phyloP scores from a whole-genome alignment of 2,797 vertebrate genomes.

The Perodicticus potto region DNA sequence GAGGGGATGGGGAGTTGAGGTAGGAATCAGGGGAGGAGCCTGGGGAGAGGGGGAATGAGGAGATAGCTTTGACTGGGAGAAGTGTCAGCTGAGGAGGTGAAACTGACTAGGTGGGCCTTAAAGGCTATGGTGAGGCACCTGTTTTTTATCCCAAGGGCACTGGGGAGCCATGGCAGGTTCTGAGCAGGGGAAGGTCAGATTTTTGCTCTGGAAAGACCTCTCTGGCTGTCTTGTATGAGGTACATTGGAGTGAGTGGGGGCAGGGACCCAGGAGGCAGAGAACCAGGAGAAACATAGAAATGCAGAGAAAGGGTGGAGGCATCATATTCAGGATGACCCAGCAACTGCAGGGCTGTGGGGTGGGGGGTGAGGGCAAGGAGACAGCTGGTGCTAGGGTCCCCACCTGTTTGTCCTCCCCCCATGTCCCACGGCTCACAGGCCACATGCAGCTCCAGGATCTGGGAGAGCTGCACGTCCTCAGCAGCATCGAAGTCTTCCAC shows the following conservation, averaged over 20 bases:
- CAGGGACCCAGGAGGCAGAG: background rate
- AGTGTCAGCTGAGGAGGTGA: background rate
- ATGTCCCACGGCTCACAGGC: conserved; percentile 86
- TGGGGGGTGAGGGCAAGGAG: background rate
- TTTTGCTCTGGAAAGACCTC: background rate
- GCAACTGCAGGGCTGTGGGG: background rate
- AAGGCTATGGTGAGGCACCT: background rate
- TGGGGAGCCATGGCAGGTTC: conserved; percentile 13
- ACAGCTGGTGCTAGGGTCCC: background rate
- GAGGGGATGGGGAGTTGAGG: background rate
- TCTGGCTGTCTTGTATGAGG: background rate
- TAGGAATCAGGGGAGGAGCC: background rate
- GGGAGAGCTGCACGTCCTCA: conserved; percentile 77
- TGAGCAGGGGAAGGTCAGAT: background rate
- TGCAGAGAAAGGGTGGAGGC: background rate
- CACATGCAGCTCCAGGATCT: conserved; percentile 84
- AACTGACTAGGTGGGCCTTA: background rate
- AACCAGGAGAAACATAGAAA: background rate
- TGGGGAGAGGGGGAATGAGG: no score
- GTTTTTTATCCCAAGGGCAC: background rate
- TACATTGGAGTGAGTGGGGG: background rate
- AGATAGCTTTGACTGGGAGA: background rate
- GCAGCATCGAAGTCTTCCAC: conserved; percentile 88
- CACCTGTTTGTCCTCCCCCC: fast-evolving
- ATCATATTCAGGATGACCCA: no score